phyloP scores from a whole-genome alignment of 2,797 vertebrate species.

The Microcaecilia unicolor region DNA sequence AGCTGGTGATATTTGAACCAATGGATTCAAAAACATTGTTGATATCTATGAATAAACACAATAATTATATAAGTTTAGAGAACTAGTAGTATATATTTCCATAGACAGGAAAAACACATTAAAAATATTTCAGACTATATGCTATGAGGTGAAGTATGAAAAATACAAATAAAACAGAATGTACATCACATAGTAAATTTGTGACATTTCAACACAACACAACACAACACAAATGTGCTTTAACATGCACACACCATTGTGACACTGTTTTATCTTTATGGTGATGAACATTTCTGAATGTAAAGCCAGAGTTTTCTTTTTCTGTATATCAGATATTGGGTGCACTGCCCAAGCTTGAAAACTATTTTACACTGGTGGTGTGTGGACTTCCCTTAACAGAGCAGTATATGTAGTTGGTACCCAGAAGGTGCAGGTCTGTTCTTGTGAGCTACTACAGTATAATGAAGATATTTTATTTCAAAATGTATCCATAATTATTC shows the following conservation, averaged over 20 bases:
- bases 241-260: neutral
- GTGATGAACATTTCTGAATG: slow-evolving; percentile 6
- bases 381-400: too few relatives aligned
- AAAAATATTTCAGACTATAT: too few relatives aligned
- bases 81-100: too few relatives aligned
- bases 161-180: slow-evolving; percentile 18
- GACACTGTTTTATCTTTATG: slow-evolving; percentile 3
- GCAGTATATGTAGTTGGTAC: too few relatives aligned
- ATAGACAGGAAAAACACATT: too few relatives aligned
- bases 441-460: too few relatives aligned
- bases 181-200: neutral
- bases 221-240: slow-evolving; percentile 10
- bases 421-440: too few relatives aligned
- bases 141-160: slow-evolving; percentile 3
- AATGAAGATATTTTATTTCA: too few relatives aligned
- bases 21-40: slow-evolving; percentile 60
- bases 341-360: too few relatives aligned
- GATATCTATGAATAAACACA: slow-evolving; percentile 55
- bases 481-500: too few relatives aligned
- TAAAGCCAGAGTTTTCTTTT: slow-evolving; percentile 23
- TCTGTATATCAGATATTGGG: neutral
- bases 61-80: neutral
- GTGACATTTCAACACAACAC: slow-evolving; percentile 2
- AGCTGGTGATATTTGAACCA: slow-evolving; percentile 62
- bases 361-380: too few relatives aligned